These are phyloP conservation scores for Geophilus truncorum DNA, from an alignment of 2,888 invertebrate genomes.

Conservation along the genomic window DNA sequence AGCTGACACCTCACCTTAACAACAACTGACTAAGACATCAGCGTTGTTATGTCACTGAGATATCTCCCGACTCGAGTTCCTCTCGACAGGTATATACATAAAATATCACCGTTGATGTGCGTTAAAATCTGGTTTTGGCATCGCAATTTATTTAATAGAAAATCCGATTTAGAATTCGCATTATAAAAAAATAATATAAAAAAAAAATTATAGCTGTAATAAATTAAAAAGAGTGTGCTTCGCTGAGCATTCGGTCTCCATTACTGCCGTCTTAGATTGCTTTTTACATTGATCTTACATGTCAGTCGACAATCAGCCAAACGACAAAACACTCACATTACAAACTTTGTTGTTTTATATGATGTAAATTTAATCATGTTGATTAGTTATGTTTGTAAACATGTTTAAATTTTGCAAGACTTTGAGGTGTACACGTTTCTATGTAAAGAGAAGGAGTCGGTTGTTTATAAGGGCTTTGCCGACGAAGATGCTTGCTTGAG, in stretches of 20 bases:
- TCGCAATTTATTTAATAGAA: not conserved
- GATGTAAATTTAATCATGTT: not conserved
- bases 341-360: not conserved
- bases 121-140: conserved; percentile 19
- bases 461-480: too few relatives aligned
- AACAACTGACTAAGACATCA: conserved; percentile 22
- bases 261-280: not conserved
- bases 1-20: conserved; percentile 24
- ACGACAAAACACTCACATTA: too few relatives aligned
- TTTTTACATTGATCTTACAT: not conserved
- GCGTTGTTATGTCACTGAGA: conserved; percentile 10
- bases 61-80: conserved; percentile 1
- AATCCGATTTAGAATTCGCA: not conserved
- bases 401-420: too few relatives aligned
- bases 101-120: conserved; percentile 12
- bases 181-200: not conserved
- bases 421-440: too few relatives aligned
- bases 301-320: not conserved
- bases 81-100: conserved; percentile 16
- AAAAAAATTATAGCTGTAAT: not conserved
- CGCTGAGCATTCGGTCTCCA: not conserved
- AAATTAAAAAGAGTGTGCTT: too few relatives aligned
- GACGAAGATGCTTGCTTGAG: not conserved
- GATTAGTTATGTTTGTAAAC: too few relatives aligned
- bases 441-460: too few relatives aligned